Base-by-base conservation (phyloP, 2,888 invertebrate genomes). In the Latrodectus hesperus region DNA sequence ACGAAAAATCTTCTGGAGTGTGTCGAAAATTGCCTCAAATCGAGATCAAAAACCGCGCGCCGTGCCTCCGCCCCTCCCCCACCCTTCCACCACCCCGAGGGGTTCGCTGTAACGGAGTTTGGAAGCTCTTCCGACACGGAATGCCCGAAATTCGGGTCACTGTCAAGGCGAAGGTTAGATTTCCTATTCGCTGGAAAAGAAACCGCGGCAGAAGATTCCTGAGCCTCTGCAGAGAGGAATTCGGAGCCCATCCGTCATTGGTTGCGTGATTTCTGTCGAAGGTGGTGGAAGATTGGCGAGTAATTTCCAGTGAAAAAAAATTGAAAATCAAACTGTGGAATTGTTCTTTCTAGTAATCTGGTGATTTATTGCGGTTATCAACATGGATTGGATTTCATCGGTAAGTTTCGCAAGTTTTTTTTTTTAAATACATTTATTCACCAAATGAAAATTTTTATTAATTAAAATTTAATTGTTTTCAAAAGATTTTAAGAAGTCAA, bases 1-100 rank as follows among this genome's bases (percentile, higher is more conserved):
- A 53, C 51, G 51, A 53, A 52, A 55, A 74, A 80, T 17, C 60
- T 82, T 70, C 51, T 75, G 82, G 82, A 82, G 82, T 82, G 82
- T 82, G 82, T 75, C 82, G 82, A 82, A 68, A 75, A 82, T 82
- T 70, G 68, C 82, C 82, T 75, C 82, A 76, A 82, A 75, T 75
- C 17, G 70, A 74, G 75, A 75, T 75, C 75, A 82, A 82, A 81
- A 82, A 72, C 72, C 80, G 52, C 70, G 65, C 70, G 78, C 78
- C 78, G 70, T 68, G 67, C 22, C 12, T 68, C 22, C 26, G 60
- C 12, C 67, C 67, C 67, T 26, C 67, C 22, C 11, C 22, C 22
- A 12, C 26, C 68, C 51, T 52, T 17, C n/a, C n/a, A n/a, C 22
- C 38, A 16, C 67, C 75, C 68, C 75, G 60, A 38, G 65, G 80